These are phyloP conservation scores for Mimachlamys varia DNA, from an alignment of 2,888 invertebrate genomes.

Conservation along the genomic window DNA sequence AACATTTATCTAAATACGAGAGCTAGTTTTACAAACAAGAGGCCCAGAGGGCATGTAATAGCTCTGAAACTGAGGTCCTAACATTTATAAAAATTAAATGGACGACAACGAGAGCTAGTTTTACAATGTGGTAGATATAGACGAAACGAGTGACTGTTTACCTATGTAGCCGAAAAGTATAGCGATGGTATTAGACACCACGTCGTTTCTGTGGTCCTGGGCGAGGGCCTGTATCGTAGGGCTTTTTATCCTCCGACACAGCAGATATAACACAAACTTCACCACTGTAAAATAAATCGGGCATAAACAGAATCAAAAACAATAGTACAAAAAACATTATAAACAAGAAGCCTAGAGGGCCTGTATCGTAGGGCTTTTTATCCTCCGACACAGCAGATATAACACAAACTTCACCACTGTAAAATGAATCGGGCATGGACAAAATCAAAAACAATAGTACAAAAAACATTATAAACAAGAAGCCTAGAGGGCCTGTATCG, in stretches of 20 bases:
- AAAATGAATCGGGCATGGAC: constrained; percentile 43
- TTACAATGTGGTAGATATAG: too few relatives aligned
- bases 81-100: too few relatives aligned
- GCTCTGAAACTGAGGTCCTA: too few relatives aligned
- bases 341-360: too few relatives aligned
- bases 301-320: too few relatives aligned
- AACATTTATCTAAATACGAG: too few relatives aligned
- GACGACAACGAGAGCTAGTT: too few relatives aligned
- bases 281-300: constrained; percentile 63
- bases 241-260: constrained; percentile 68
- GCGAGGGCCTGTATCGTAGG: constrained; percentile 79
- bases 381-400: constrained; percentile 73
- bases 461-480: too few relatives aligned
- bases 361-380: constrained; percentile 68
- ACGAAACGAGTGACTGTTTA: constrained; percentile 12
- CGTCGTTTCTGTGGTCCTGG: constrained; percentile 82
- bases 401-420: constrained; percentile 73
- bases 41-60: too few relatives aligned
- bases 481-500: constrained; percentile 79
- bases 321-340: too few relatives aligned
- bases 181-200: constrained; percentile 81
- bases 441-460: too few relatives aligned
- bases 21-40: too few relatives aligned
- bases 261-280: constrained; percentile 74
- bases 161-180: constrained; percentile 80